These are phyloP conservation scores for Lampris incognitus DNA, from an alignment of 2,113 vertebrate species.

Conservation along the genomic window DNA sequence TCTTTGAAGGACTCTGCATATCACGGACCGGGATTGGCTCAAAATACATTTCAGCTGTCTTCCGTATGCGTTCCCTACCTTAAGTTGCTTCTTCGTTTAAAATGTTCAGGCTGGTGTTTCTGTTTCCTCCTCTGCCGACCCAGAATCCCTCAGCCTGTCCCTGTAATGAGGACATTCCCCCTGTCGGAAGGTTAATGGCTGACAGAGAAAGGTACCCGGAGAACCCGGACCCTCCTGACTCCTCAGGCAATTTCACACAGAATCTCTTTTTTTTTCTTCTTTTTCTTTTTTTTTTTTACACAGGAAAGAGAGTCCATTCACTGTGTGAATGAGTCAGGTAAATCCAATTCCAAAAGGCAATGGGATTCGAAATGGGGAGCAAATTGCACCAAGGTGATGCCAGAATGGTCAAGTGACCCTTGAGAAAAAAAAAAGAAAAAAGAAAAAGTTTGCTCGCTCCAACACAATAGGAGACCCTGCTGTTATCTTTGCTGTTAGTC, in stretches of 20 bases:
- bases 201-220: slow-evolving; percentile 66
- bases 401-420: slow-evolving; percentile 81
- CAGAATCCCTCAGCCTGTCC: slow-evolving; percentile 29
- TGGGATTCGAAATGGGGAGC: slow-evolving; percentile 84
- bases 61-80: too few species aligned
- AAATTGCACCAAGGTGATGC: slow-evolving; percentile 83
- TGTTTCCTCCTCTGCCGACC: background rate
- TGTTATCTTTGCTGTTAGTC: slow-evolving; percentile 83
- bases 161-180: slow-evolving; percentile 81
- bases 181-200: slow-evolving; percentile 79
- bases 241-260: slow-evolving; percentile 82
- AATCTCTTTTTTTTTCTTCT: slow-evolving; percentile 70
- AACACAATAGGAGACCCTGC: slow-evolving; percentile 78
- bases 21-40: too few species aligned
- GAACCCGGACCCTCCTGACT: slow-evolving; percentile 72
- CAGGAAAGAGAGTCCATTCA: slow-evolving; percentile 79
- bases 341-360: slow-evolving; percentile 87
- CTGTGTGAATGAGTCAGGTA: slow-evolving; percentile 83
- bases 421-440: slow-evolving; percentile 71
- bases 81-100: background rate
- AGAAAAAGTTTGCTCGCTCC: slow-evolving; percentile 65
- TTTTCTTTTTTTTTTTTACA: slow-evolving; percentile 67
- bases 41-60: too few species aligned
- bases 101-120: background rate
- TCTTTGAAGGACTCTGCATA: background rate